phyloP scores from a whole-genome alignment of 2,797 vertebrate species.

The Distichodus sexfasciatus region DNA sequence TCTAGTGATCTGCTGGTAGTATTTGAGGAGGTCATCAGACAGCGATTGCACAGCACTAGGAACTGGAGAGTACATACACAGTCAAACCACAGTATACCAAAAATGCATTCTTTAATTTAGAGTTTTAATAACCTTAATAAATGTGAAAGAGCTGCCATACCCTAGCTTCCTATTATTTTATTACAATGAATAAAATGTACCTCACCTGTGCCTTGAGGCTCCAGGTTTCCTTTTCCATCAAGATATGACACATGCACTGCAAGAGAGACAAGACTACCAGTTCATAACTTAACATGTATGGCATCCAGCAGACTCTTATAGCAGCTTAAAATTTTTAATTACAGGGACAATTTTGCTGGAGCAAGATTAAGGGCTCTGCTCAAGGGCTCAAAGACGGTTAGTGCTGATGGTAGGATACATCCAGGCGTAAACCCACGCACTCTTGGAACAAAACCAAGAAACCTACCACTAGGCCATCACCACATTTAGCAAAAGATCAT shows the following conservation, averaged over 20 bases:
- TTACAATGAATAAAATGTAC: background rate
- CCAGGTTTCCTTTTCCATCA: constrained; percentile 90
- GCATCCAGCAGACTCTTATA: no score
- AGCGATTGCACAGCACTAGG: constrained; percentile 85
- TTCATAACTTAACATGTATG: background rate
- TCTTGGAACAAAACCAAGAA: no score
- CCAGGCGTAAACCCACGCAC: no score
- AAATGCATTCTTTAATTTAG: background rate
- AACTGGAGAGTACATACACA: constrained; percentile 64
- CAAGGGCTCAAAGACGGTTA: no score
- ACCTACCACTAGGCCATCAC: no score
- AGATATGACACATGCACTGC: constrained; percentile 88
- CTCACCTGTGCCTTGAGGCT: constrained; percentile 86
- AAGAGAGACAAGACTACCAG: constrained; percentile 23
- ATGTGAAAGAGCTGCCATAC: background rate
- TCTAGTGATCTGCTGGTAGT: constrained; percentile 90
- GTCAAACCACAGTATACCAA: background rate
- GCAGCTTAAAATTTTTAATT: no score
- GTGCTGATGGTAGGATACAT: no score
- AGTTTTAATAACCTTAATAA: background rate
- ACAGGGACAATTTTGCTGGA: no score
- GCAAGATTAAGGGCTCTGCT: no score
- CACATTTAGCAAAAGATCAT: no score
- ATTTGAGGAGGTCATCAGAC: constrained; percentile 88
- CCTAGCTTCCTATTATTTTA: no score